These are phyloP conservation scores for Catharus ustulatus DNA, from an alignment of 2,797 vertebrate genomes.

Conservation along the genomic window DNA sequence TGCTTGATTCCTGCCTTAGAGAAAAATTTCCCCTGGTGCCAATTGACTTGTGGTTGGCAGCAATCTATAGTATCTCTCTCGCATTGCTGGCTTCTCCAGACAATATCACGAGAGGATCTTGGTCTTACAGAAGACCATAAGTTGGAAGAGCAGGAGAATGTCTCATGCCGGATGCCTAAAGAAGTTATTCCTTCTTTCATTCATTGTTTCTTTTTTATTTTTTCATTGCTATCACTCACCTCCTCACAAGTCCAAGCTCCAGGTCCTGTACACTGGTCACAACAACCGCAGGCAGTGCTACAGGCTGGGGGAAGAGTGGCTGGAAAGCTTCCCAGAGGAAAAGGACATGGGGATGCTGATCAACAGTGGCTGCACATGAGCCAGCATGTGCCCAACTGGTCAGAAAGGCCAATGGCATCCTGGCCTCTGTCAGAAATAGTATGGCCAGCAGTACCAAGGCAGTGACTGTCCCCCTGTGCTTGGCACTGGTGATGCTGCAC, in stretches of 20 bases:
- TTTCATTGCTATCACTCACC: background rate
- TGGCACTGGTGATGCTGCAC: background rate
- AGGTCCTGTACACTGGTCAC: background rate
- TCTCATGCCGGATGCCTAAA: background rate
- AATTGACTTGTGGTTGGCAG: background rate
- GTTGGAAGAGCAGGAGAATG: background rate
- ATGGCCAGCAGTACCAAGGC: background rate
- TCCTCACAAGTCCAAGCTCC: background rate
- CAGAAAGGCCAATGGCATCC: background rate
- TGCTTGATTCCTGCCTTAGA: background rate
- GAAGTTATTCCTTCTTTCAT: background rate
- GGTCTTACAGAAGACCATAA: background rate
- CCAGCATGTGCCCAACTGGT: rapidly evolving
- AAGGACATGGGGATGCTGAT: background rate
- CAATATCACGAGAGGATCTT: background rate
- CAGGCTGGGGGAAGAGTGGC: rapidly evolving
- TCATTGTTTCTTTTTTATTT: background rate
- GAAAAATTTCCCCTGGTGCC: background rate
- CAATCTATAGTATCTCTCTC: background rate
- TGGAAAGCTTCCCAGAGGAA: background rate
- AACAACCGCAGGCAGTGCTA: rapidly evolving
- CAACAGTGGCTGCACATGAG: background rate
- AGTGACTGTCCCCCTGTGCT: background rate
- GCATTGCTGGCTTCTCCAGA: background rate
- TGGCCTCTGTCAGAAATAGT: background rate